These are phyloP conservation scores for Sarcophaga variegata DNA, from an alignment of 2,888 invertebrate species.

Conservation along the genomic window DNA sequence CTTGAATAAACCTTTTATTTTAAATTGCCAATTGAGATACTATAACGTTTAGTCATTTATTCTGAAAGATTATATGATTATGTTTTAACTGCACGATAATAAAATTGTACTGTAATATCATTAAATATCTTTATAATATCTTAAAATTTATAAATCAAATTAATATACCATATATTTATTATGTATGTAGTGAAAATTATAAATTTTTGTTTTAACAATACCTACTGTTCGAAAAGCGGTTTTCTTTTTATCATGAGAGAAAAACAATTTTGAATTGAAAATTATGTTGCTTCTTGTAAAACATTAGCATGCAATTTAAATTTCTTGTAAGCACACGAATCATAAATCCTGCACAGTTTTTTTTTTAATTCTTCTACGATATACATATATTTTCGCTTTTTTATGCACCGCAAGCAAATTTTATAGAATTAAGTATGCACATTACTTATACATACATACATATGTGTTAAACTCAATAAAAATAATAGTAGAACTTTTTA, in stretches of 20 bases:
- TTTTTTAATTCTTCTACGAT: conserved; percentile 13
- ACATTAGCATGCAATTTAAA: background rate
- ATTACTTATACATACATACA: background rate
- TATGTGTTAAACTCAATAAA: background rate
- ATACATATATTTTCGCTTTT: conserved; percentile 10
- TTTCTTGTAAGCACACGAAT: background rate
- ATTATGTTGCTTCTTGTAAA: background rate
- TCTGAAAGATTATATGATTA: too few species aligned
- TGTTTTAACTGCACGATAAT: too few species aligned
- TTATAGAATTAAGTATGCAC: background rate
- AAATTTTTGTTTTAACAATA: too few species aligned
- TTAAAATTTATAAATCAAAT: too few species aligned
- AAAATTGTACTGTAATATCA: too few species aligned
- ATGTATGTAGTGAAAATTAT: too few species aligned
- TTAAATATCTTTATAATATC: too few species aligned
- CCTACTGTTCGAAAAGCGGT: too few species aligned
- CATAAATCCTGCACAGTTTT: background rate
- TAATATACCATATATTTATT: too few species aligned
- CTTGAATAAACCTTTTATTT: too few species aligned
- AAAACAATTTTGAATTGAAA: conserved; percentile 24
- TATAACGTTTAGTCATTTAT: too few species aligned
- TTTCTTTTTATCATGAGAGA: background rate
- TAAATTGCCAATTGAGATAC: too few species aligned
- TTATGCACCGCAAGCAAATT: background rate
- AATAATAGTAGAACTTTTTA: background rate